phyloP scores from a whole-genome alignment of 37 sponge, comb jelly and placozoan species.

The Aplysina aerophoba region DNA sequence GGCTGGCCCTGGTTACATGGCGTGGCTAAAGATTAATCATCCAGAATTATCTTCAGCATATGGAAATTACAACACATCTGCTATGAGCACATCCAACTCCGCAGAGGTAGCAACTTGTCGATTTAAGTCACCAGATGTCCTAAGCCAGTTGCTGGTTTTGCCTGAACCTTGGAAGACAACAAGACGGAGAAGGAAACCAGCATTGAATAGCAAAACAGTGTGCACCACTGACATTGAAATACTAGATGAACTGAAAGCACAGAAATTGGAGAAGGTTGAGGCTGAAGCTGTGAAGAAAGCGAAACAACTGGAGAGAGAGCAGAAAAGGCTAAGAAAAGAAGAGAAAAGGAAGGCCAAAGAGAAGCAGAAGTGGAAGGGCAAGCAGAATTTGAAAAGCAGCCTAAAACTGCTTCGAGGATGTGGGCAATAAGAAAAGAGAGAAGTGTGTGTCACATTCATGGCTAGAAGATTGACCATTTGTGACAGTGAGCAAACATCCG shows the following conservation, averaged over 20 bases:
- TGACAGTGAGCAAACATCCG: slow-evolving; percentile 11
- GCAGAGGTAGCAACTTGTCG: too few species aligned
- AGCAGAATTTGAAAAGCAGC: neutral
- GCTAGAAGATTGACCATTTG: neutral
- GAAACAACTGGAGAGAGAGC: too few species aligned
- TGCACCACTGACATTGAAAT: slow-evolving; percentile 60
- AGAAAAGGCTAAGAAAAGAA: too few species aligned
- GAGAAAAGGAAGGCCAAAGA: neutral
- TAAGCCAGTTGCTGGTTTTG: slow-evolving; percentile 21
- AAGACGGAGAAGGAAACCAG: slow-evolving; percentile 32
- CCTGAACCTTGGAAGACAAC: slow-evolving; percentile 31
- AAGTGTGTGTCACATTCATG: slow-evolving; percentile 4
- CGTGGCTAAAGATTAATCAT: neutral
- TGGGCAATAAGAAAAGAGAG: neutral
- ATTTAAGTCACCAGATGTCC: neutral
- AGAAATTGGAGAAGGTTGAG: slow-evolving; percentile 22
- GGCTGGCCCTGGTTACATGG: neutral
- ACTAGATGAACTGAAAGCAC: slow-evolving; percentile 35
- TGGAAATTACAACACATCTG: neutral
- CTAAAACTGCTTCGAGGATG: neutral
- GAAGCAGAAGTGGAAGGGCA: neutral
- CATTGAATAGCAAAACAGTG: slow-evolving; percentile 39
- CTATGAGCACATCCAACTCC: neutral
- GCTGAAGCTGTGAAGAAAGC: neutral
- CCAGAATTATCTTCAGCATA: neutral